Conservation (phyloP, 2,888 invertebrate species). For the Mystacides longicornis region DNA sequence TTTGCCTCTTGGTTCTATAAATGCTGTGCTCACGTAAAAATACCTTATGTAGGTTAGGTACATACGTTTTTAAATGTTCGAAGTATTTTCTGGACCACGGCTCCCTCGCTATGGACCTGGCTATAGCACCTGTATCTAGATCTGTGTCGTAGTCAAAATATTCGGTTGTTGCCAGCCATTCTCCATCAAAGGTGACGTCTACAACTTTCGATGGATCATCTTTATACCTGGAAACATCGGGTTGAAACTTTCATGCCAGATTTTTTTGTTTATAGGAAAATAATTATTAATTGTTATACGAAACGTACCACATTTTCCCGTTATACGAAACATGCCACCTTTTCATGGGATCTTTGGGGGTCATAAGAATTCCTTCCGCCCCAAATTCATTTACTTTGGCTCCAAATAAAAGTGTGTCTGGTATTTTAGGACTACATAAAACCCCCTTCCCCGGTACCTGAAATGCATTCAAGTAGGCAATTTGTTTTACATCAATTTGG, state of each 20-base stretch:
- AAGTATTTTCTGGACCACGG: slow-evolving; percentile 66
- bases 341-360: slow-evolving; percentile 64
- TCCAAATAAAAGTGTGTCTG: slow-evolving; percentile 60
- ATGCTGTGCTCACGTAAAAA: slow-evolving; percentile 20
- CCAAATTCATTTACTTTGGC: slow-evolving; percentile 51
- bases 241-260: background rate
- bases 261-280: background rate
- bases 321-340: slow-evolving; percentile 62
- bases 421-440: slow-evolving; percentile 59
- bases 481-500: too few relatives aligned
- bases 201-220: slow-evolving; percentile 42
- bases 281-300: background rate
- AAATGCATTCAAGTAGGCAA: too few relatives aligned
- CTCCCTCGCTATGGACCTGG: slow-evolving; percentile 67
- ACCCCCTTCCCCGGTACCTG: slow-evolving; percentile 63
- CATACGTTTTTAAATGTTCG: slow-evolving; percentile 55
- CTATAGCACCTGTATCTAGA: slow-evolving; percentile 55
- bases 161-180: slow-evolving; percentile 54
- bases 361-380: slow-evolving; percentile 62
- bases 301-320: slow-evolving; percentile 57
- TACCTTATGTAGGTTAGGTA: background rate
- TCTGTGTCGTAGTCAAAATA: slow-evolving; percentile 71
- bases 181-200: slow-evolving; percentile 53
- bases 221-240: slow-evolving; percentile 37
- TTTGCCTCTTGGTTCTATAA: background rate